Base-by-base conservation (phyloP, 1,140 invertebrate genomes). In the Zaprionus tsacasi region DNA sequence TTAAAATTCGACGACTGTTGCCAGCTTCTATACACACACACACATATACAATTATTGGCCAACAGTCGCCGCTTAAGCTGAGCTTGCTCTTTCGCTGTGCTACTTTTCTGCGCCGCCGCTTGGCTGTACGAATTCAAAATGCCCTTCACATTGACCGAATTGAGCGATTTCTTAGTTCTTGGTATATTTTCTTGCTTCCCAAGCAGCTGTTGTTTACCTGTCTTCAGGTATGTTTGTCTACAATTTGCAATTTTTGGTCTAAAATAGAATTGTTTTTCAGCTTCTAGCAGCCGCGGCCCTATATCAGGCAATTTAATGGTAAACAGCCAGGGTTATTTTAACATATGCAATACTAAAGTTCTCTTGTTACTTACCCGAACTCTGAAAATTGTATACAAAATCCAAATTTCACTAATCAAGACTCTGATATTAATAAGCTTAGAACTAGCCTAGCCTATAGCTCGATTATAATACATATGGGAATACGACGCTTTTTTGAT, bases 71-170 rank as follows among this genome's bases (percentile, higher is more conserved):
- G 45, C 17, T 58, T 64, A 38, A 65, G 52, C 54, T 56, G 36
- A 33, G 43, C 40, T 54, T 57, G 56, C 50, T 68, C 27, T 56
- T 50, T 57, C 17, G n/a, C 48, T 54, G 45, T 69, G 36, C 27
- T 10, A 59, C 48, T 54, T 38, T 36, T n/a, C n/a, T 33, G 7
- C 1, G 7, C 1, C 6, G 43, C 35, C 58, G 13, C 27, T 71
- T 21, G 30, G 30, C 6, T 11, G 10, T 17, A 63, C 59, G 64
- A 55, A 60, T 52, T 25, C 55, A 10, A 8, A 48, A 65, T 75
- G 64, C 69, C 76, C 82, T 86, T 82, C 70, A 65, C 68, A 74
- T 71, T 77, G 71, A 56, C 65, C 71, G 59, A 79, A 30, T n/a
- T 40, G 27, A 12, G 38, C 12, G n/a, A n/a, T n/a, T n/a, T n/a